Percentiles rank a stretch among this genome's conserved stretches.
phyloP scores from a whole-genome alignment of 2,888 invertebrate species.

The Drosophila testacea region DNA sequence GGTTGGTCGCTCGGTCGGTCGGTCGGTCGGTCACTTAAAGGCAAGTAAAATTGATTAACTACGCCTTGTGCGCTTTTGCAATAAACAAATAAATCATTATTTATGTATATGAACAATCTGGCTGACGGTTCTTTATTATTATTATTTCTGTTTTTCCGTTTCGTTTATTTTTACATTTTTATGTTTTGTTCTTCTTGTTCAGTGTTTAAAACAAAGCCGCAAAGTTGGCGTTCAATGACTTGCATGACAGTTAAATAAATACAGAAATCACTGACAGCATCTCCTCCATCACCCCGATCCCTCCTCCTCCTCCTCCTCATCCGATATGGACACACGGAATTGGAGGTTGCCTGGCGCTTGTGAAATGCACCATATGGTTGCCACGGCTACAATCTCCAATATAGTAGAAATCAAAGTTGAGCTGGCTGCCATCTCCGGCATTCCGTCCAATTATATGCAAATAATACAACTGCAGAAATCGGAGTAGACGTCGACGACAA shows the following conservation, averaged over 20 bases:
- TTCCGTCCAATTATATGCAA: slow-evolving; percentile 73
- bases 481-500: slow-evolving; percentile 34
- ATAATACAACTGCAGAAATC: slow-evolving; percentile 64
- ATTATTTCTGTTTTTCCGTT: slow-evolving; percentile 11
- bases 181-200: slow-evolving; percentile 6
- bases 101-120: slow-evolving; percentile 61
- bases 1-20: slow-evolving; percentile 49
- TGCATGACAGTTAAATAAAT: slow-evolving; percentile 76
- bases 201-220: slow-evolving; percentile 60
- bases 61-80: slow-evolving; percentile 66
- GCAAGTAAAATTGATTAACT: slow-evolving; percentile 71
- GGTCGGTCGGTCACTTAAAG: slow-evolving; percentile 52
- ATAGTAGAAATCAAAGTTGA: slow-evolving; percentile 54
- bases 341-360: slow-evolving; percentile 34
- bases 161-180: neutral
- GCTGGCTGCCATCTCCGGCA: slow-evolving; percentile 36
- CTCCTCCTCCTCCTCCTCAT: neutral
- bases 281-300: neutral
- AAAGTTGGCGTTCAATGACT: slow-evolving; percentile 72
- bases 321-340: neutral
- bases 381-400: slow-evolving; percentile 10
- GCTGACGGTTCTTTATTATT: slow-evolving; percentile 22
- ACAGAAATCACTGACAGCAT: slow-evolving; percentile 58
- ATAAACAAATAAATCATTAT: slow-evolving; percentile 82
- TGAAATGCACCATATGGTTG: slow-evolving; percentile 65